Evolutionary conservation across 2,888 invertebrate genomes (phyloP).

Genomic region (Strigamia transsilvanica): DNA sequence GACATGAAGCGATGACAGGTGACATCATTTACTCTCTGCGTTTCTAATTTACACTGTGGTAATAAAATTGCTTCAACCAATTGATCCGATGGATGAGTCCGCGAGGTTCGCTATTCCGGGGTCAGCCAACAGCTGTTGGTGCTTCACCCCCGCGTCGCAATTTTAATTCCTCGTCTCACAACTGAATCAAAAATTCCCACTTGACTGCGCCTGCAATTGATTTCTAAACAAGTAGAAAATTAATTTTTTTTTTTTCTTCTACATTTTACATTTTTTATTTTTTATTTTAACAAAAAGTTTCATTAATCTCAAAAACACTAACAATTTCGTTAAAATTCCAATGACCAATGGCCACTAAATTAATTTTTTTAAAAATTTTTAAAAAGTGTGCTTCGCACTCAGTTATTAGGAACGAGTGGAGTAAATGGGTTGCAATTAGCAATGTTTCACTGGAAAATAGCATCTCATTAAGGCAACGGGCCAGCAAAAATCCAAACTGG

Average conservation of each 20-base stretch:
- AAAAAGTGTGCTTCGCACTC: conserved; percentile 1
- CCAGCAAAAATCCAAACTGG: conserved; percentile 22
- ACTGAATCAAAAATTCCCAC: background rate
- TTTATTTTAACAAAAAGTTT: background rate
- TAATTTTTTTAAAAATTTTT: background rate
- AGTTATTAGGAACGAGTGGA: conserved; percentile 44
- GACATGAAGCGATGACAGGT: conserved; percentile 22
- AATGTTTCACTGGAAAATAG: conserved; percentile 52
- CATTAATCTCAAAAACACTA: too few species aligned
- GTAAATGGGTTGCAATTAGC: conserved; percentile 53
- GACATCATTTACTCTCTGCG: conserved; percentile 22
- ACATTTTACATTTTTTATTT: background rate
- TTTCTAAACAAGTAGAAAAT: background rate
- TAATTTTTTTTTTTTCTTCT: conserved; percentile 1
- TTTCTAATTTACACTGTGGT: conserved; percentile 35
- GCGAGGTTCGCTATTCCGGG: background rate
- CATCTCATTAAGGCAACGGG: conserved; percentile 51
- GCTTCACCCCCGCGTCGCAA: background rate
- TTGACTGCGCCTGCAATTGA: conserved; percentile 1
- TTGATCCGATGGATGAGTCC: conserved; percentile 37
- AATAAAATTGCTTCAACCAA: conserved; percentile 32
- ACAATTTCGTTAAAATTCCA: background rate
- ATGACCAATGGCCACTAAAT: conserved; percentile 27
- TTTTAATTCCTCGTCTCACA: background rate
- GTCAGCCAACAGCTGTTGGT: conserved; percentile 31